phyloP scores from a whole-genome alignment of 2,113 vertebrate species.

The rat (Rattus norvegicus) region GRCr8 NC_086019.1:211113001-211113500 shows the following conservation, averaged over 20 bases:
- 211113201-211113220: conserved; percentile 52
- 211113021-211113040: neutral
- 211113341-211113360: neutral
- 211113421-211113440: neutral
- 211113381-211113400: neutral
- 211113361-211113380: neutral
- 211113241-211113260: neutral
- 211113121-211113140: conserved; percentile 21
- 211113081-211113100: neutral
- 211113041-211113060: neutral
- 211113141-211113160: conserved; percentile 5
- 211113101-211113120: neutral
- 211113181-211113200: conserved; percentile 51
- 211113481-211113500: neutral
- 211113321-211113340: neutral
- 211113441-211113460: neutral
- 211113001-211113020: neutral
- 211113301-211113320: neutral
- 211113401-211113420: neutral
- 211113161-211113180: neutral
- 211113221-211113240: neutral
- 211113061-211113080: neutral
- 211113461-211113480: neutral
- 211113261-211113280: neutral
- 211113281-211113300: neutral